Percentiles rank a stretch among this genome's conserved stretches.
phyloP scores from a whole-genome alignment of 2,888 invertebrate genomes.

The Agapostemon virescens region DNA sequence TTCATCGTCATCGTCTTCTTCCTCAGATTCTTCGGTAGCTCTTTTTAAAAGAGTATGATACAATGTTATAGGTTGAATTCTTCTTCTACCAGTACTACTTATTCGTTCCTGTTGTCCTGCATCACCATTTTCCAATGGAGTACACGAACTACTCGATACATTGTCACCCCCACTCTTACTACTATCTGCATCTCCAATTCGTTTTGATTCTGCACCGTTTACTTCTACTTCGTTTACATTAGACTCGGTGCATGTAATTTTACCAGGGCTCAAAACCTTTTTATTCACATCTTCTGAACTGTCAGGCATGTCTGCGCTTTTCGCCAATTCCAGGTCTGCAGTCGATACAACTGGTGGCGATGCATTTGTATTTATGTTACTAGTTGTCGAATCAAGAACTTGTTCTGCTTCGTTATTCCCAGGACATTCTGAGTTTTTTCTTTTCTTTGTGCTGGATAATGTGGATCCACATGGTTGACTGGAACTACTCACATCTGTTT shows the following conservation, averaged over 20 bases:
- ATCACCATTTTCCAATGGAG: slow-evolving; percentile 75
- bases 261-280: slow-evolving; percentile 73
- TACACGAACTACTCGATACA: slow-evolving; percentile 74
- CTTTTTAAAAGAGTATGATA: slow-evolving; percentile 83
- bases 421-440: slow-evolving; percentile 74
- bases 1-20: slow-evolving; percentile 78
- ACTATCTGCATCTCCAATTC: slow-evolving; percentile 71
- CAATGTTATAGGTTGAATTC: slow-evolving; percentile 81
- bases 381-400: slow-evolving; percentile 77
- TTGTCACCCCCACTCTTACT: slow-evolving; percentile 72
- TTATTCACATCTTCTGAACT: slow-evolving; percentile 74
- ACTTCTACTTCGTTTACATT: slow-evolving; percentile 70
- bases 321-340: slow-evolving; percentile 62
- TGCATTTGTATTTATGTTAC: slow-evolving; percentile 73
- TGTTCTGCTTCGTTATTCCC: slow-evolving; percentile 76
- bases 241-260: slow-evolving; percentile 70
- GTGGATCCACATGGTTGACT: slow-evolving; percentile 74
- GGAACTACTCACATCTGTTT: slow-evolving; percentile 76
- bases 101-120: slow-evolving; percentile 71
- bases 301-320: slow-evolving; percentile 75
- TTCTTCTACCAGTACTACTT: slow-evolving; percentile 79
- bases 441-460: slow-evolving; percentile 79
- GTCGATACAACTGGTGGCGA: slow-evolving; percentile 66
- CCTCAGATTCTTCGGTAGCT: slow-evolving; percentile 70
- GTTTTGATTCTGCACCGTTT: slow-evolving; percentile 72